Evolutionary conservation across 2,113 vertebrate genomes (phyloP), one percentile per base, ranked within the genome.

Genomic region (Thinocorus orbignyianus): DNA sequence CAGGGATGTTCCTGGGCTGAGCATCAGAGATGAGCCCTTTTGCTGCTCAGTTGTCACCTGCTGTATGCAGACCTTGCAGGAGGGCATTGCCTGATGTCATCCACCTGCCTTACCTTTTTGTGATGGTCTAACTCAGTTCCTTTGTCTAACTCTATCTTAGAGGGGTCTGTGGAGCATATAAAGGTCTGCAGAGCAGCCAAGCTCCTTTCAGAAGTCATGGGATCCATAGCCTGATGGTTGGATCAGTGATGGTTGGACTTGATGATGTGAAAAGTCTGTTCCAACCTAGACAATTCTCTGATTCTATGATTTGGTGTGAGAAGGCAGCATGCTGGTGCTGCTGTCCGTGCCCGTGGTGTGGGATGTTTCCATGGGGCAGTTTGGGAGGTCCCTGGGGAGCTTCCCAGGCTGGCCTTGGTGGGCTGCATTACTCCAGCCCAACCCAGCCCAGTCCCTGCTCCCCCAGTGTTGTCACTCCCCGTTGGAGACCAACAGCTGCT

Each of bases 1-100:
- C 60, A 66, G 60, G 6, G 60, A 11, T 70, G 60, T 51, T 33
- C 60, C 49, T 2, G 6, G 26, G 49, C 35, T 26, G 33, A 42
- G 46, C 49, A 8, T 16, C 23, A 4, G 3, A 25, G n/a, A 7
- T 5, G 30, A 51, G 30, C 17, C 39, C 1, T 1, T 15, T 35
- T 46, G 41, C 14, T 65, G 48, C 37, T 10, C 19, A 18, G 57
- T 33, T 44, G 26, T 39, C 70, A 22, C 33, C 57, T 16, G 64
- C 78, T 52, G 61, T n/a, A 8, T 39, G 65, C 35, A 54, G 42
- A 49, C n/a, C 24, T 64, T 12, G 30, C 42, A 44, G 58, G 39
- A 46, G 77, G 41, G 13, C 62, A 44, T 44, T 23, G 62, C 62
- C 30, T 44, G 13, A 4, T 49, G 49, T 61, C 55, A 28, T 4